A percentile compares a stretch with the other conserved stretches of the same genome.
phyloP scores from a whole-genome alignment of 2,888 invertebrate species.

The Platycnemis pennipes region DNA sequence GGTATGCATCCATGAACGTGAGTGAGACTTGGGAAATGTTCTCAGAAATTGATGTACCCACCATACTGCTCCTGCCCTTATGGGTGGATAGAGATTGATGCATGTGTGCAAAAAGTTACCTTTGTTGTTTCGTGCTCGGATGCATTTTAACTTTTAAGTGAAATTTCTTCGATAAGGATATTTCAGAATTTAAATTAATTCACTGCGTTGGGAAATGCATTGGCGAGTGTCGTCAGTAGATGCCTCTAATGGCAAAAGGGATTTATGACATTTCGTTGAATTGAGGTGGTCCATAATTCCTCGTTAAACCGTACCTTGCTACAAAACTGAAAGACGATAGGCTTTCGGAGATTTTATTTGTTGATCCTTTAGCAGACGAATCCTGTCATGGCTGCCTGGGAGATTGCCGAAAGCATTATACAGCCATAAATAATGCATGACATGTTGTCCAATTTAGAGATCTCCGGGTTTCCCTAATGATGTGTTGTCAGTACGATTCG shows the following conservation, averaged over 20 bases:
- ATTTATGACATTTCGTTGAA: neutral
- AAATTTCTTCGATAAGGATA: neutral
- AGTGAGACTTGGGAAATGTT: neutral
- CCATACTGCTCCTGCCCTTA: neutral
- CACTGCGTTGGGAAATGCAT: neutral
- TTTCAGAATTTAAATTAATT: neutral
- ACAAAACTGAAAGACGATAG: neutral
- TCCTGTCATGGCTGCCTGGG: neutral
- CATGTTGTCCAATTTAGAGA: neutral
- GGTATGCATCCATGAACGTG: neutral
- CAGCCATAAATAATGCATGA: neutral
- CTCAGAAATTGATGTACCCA: neutral
- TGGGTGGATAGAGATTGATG: neutral
- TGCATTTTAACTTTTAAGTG: neutral
- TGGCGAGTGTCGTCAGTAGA: neutral
- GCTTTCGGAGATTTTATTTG: neutral
- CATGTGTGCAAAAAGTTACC: neutral
- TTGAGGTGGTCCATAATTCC: neutral
- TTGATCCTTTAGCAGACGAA: constrained; percentile 18
- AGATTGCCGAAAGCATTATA: neutral
- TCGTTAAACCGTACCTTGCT: neutral
- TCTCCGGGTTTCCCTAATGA: neutral
- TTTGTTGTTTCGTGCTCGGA: neutral
- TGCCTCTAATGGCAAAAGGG: neutral
- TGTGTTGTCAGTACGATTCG: too few relatives aligned